A percentile compares a stretch with the other conserved stretches of the same genome.
Evolutionary conservation across 2,888 invertebrate genomes (phyloP).

Genomic region (Conus canariensis): DNA sequence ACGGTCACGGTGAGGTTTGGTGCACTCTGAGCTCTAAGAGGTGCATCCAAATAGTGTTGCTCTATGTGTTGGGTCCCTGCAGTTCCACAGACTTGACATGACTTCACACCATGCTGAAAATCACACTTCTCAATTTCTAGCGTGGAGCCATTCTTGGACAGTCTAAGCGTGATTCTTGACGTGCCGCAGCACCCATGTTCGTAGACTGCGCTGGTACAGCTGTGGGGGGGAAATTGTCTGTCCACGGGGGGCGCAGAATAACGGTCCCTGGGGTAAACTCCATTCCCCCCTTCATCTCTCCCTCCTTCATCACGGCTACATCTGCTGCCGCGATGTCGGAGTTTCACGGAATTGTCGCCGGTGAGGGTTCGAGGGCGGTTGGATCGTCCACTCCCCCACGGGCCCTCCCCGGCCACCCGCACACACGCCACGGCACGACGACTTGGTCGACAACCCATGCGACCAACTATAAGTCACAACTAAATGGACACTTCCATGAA

Average conservation of each 20-base stretch:
- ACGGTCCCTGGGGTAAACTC: slow-evolving; percentile 36
- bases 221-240: slow-evolving; percentile 52
- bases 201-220: slow-evolving; percentile 59
- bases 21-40: slow-evolving; percentile 31
- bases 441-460: slow-evolving; percentile 54
- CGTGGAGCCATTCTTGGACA: slow-evolving; percentile 65
- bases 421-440: slow-evolving; percentile 53
- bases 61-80: not conserved
- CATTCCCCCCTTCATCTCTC: slow-evolving; percentile 10
- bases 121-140: slow-evolving; percentile 64
- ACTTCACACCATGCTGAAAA: slow-evolving; percentile 44
- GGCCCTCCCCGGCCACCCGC: slow-evolving; percentile 43
- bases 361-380: slow-evolving; percentile 16
- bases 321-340: slow-evolving; percentile 37
- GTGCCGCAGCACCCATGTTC: slow-evolving; percentile 52
- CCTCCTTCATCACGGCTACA: slow-evolving; percentile 15
- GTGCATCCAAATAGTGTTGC: not conserved
- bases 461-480: not conserved
- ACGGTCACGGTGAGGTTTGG: slow-evolving; percentile 21
- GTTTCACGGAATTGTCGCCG: slow-evolving; percentile 15
- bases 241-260: slow-evolving; percentile 41
- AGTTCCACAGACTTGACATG: not conserved
- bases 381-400: slow-evolving; percentile 31
- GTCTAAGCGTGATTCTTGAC: slow-evolving; percentile 62
- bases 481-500: not conserved